Conservation (phyloP, 2,113 vertebrate genomes). For the Leptodactylus fuscus region DNA sequence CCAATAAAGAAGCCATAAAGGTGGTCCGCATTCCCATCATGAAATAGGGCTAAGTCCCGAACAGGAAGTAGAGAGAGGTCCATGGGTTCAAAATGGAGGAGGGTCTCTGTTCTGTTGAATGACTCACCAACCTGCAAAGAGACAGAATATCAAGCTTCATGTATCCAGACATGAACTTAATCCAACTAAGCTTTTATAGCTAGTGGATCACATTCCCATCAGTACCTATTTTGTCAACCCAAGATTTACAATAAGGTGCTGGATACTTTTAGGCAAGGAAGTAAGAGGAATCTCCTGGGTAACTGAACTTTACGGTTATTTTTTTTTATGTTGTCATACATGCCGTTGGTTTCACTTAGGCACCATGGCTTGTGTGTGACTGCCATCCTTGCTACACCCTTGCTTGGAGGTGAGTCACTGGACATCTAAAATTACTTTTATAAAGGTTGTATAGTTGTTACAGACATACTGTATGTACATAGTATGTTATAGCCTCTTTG, state of each 20-base stretch:
- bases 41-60: constrained; percentile 80
- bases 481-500: neutral
- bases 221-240: neutral
- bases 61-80: constrained; percentile 84
- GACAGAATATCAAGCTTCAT: neutral
- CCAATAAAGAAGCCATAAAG: constrained; percentile 83
- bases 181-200: neutral
- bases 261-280: neutral
- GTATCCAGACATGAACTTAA: too few species aligned
- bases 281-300: too few species aligned
- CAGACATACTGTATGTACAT: too few species aligned
- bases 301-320: too few species aligned
- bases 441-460: too few species aligned
- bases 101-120: constrained; percentile 69
- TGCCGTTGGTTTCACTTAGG: too few species aligned
- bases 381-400: too few species aligned
- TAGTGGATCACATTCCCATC: neutral
- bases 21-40: constrained; percentile 70
- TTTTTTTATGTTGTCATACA: too few species aligned
- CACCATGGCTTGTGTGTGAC: neutral
- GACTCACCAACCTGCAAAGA: constrained; percentile 19
- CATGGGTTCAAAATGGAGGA: constrained; percentile 81
- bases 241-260: neutral
- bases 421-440: neutral
- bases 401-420: neutral